Evolutionary conservation across 2,888 invertebrate genomes (phyloP).

Genomic region (Frankliniella fusca): DNA sequence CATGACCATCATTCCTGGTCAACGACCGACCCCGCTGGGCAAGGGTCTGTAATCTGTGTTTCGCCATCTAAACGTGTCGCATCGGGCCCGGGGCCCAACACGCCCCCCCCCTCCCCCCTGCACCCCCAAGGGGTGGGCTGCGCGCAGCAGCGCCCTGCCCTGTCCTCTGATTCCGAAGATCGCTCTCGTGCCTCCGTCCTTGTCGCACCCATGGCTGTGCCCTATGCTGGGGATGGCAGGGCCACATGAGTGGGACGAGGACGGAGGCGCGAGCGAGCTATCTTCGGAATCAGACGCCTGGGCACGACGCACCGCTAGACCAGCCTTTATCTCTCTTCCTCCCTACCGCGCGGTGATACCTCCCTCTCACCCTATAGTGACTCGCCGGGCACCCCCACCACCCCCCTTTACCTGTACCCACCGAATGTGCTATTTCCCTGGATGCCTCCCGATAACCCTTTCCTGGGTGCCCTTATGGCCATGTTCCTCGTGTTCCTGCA

Average conservation of each 20-base stretch:
- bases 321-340: conserved; percentile 18
- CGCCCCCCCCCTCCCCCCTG: too few relatives aligned
- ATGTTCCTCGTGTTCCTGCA: neutral
- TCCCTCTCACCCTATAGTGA: neutral
- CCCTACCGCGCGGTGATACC: neutral
- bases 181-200: too few relatives aligned
- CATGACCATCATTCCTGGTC: neutral
- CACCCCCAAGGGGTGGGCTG: neutral
- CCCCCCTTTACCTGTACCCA: neutral
- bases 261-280: too few relatives aligned
- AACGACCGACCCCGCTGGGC: neutral
- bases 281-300: too few relatives aligned
- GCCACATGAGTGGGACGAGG: too few relatives aligned
- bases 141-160: neutral
- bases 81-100: neutral
- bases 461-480: neutral
- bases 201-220: too few relatives aligned
- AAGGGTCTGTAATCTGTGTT: neutral
- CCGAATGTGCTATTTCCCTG: conserved; percentile 18
- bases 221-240: too few relatives aligned
- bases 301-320: neutral
- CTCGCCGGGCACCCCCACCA: neutral
- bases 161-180: too few relatives aligned
- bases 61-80: conserved; percentile 8
- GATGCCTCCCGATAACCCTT: neutral